Base-by-base conservation (phyloP, 2,797 vertebrate genomes). In the Pipistrellus kuhlii region DNA sequence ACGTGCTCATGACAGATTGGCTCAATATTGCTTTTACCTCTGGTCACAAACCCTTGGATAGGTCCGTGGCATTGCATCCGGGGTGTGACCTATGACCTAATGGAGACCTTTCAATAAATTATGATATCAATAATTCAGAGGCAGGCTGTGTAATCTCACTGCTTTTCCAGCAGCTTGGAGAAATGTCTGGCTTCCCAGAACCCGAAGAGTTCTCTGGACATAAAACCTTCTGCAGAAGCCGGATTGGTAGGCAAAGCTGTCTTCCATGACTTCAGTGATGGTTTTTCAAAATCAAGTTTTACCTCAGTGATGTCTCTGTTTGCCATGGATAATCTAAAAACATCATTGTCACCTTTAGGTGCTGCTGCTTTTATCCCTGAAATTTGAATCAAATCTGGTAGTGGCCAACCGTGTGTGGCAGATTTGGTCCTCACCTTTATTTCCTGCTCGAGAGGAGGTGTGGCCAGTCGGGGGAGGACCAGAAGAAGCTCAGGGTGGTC, bases 41-140 rank as follows among this genome's bases (percentile, higher is more conserved):
- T 3, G 6, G 51, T 71, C 59, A 55, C 21, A 64, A 38, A n/a
- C 71, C 25, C 46, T 82, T 21, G 68, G 76, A 32, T 81, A 51
- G 59, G 46, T 13, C 21, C 4, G 3, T 51, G 30, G 38, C 25
- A 13, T 90, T 76, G 55, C 73, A 69, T 46, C 51, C 11, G 27
- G n/a, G 46, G 30, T 59, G 20, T 78, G 87, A 93, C 76, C 77
- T 91, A 1, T 91, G 94, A 94, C 90, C 92, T 96, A 55, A 30
- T 7, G 75, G 78, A 93, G 87, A 64, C 41, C 92, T 90, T 51
- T 75, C 66, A 69, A 32, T 88, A 83, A 93, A 94, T 93, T 88
- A 62, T 90, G 92, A 86, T 51, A 80, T 96, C 84, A 91, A 0
- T 78, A 88, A 64, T 88, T 91, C 92, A 88, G 75, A 88, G 69